Evolutionary conservation across 2,888 invertebrate genomes (phyloP).

Genomic region (Ophion slaviceki): DNA sequence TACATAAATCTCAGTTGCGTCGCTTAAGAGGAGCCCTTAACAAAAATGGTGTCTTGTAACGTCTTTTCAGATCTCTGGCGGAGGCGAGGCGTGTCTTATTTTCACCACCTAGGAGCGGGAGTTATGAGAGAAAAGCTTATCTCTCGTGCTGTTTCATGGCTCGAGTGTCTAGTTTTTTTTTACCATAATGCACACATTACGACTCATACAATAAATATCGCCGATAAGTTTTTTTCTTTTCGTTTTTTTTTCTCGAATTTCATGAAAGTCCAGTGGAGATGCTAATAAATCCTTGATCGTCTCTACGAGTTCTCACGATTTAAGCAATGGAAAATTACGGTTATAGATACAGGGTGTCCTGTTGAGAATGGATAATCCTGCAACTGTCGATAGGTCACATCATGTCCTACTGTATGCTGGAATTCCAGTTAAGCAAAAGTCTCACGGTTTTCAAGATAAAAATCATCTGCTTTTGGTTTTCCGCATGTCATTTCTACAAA

Average conservation of each 20-base stretch:
- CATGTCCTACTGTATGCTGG: no score
- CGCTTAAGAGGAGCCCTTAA: constrained; percentile 28
- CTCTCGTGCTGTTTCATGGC: constrained; percentile 40
- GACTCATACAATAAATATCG: constrained; percentile 54
- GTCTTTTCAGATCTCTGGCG: constrained; percentile 39
- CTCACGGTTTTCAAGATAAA: no score
- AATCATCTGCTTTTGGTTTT: no score
- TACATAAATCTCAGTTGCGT: constrained; percentile 40
- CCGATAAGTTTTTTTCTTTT: constrained; percentile 50
- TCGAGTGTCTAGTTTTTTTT: constrained; percentile 21
- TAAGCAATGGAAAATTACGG: neutral
- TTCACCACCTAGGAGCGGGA: constrained; percentile 48
- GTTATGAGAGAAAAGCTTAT: constrained; percentile 58
- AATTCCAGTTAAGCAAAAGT: no score
- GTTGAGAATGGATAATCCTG: no score
- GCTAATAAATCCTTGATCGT: constrained; percentile 59
- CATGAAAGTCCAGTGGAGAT: constrained; percentile 20
- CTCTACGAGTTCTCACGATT: constrained; percentile 34
- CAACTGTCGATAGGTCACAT: no score
- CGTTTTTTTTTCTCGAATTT: neutral
- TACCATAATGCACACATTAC: constrained; percentile 32
- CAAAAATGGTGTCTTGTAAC: constrained; percentile 48
- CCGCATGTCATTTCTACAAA: no score
- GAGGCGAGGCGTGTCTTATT: constrained; percentile 38
- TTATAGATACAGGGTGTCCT: no score